Percentiles rank a stretch among this genome's conserved stretches.
These are phyloP conservation scores for Mechanitis messenoides DNA, from an alignment of 2,888 invertebrate genomes.

Conservation along the genomic window DNA sequence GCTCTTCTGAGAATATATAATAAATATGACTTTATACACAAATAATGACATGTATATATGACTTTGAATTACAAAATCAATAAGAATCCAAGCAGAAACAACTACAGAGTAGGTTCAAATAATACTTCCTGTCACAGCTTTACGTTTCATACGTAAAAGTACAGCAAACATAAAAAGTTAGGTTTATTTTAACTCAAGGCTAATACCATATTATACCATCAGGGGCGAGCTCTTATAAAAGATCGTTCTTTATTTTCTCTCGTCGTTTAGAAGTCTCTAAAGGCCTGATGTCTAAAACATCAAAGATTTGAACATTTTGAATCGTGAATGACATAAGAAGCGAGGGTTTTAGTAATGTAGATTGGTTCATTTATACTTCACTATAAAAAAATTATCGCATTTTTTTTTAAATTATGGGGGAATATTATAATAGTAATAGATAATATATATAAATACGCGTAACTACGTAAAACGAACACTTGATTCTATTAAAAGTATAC, in stretches of 20 bases:
- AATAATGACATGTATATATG: too few species aligned
- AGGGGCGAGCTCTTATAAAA: constrained; percentile 22
- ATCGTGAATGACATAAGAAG: neutral
- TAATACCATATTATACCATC: constrained; percentile 29
- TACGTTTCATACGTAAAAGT: neutral
- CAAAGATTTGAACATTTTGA: constrained; percentile 19
- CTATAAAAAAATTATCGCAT: neutral
- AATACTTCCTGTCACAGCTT: neutral
- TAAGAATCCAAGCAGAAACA: too few species aligned
- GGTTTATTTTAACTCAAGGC: constrained; percentile 24
- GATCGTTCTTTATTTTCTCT: constrained; percentile 16
- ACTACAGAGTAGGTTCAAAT: neutral
- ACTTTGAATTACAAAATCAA: too few species aligned
- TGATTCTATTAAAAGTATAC: too few species aligned
- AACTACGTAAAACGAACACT: too few species aligned
- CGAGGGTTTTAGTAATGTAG: neutral
- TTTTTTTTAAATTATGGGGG: neutral
- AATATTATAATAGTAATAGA: too few species aligned
- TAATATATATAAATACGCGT: too few species aligned
- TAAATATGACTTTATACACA: too few species aligned
- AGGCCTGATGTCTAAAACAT: constrained; percentile 17
- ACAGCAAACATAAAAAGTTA: constrained; percentile 13
- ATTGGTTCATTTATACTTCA: neutral
- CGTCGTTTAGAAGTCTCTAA: constrained; percentile 18
- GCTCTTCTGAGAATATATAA: neutral